Conservation (phyloP, 2,888 invertebrate species). For the Polymixis lichenea region DNA sequence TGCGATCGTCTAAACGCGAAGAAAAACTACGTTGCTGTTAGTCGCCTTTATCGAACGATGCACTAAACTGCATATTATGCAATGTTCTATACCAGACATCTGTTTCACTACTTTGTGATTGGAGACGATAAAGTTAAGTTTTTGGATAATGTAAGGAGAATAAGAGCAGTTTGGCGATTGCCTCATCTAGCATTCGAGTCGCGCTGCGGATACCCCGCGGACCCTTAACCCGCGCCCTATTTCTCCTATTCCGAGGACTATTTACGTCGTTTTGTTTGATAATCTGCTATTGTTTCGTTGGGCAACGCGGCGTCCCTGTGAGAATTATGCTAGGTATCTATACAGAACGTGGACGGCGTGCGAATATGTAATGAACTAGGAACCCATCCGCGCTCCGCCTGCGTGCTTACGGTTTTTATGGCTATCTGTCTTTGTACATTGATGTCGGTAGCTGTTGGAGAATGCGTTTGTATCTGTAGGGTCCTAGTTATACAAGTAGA, state of each 20-base stretch:
- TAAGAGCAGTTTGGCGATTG: constrained; percentile 72
- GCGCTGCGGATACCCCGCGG: constrained; percentile 85
- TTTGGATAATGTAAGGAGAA: constrained; percentile 68
- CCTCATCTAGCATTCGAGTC: constrained; percentile 88
- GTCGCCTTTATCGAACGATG: constrained; percentile 76
- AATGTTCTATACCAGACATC: constrained; percentile 39
- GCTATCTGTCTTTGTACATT: constrained; percentile 49
- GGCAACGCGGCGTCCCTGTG: constrained; percentile 84
- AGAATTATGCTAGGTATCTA: constrained; percentile 89
- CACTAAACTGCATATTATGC: constrained; percentile 66
- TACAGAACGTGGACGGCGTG: constrained; percentile 86
- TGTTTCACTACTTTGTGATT: constrained; percentile 41
- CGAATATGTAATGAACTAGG: constrained; percentile 83
- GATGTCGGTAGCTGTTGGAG: constrained; percentile 23
- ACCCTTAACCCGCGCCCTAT: constrained; percentile 88
- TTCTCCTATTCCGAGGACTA: constrained; percentile 86
- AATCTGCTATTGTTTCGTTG: constrained; percentile 89
- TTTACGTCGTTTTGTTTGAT: constrained; percentile 90
- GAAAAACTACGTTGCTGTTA: constrained; percentile 74
- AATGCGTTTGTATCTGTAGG: neutral
- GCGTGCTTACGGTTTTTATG: constrained; percentile 57
- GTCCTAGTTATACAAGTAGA: neutral
- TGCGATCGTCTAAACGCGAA: constrained; percentile 72
- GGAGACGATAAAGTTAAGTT: constrained; percentile 49
- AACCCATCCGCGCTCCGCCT: constrained; percentile 51